Base-by-base conservation (phyloP, 2,888 invertebrate genomes). In the Hirtodrosophila duncani region DNA sequence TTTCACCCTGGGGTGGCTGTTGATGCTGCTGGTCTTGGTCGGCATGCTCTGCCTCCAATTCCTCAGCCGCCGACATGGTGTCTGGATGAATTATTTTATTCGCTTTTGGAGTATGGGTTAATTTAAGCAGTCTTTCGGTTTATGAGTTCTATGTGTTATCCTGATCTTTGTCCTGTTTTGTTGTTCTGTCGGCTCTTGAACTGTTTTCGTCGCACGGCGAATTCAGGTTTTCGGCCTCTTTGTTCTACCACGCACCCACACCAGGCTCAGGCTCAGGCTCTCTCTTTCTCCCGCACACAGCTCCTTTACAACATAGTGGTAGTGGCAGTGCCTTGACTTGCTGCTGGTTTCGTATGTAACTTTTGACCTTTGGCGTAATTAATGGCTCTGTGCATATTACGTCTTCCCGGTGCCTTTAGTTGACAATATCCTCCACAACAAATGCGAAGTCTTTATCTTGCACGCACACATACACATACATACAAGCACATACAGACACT, bases 291-390 rank as follows among this genome's bases (percentile, higher is more conserved):
- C 39, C 24, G 26, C 24, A 10, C 37, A 18, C 29, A 20, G 36
- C 21, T 48, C 34, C 27, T 34, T 31, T 43, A 51, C 37, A 30
- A 24, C 50, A 49, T 49, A 8, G 34, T 21, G 18, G n/a, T 31
- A n/a, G 11, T 18, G 21, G 20, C 27, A n/a, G 34, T 16, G 17
- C 20, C 30, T 27, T 29, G 5, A 21, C 42, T 23, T 18, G 6
- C 29, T 17, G 21, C 24, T 39, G 21, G 31, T 46, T 42, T 38
- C 27, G 17, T 29, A 51, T 31, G 63, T 70, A 79, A 60, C 77
- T 58, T 79, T 56, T 75, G 80, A 74, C 72, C 80, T 74, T 75
- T 43, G 34, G 33, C 61, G 60, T 67, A 71, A 62, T 75, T 79
- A 71, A 64, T 75, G 61, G 53, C 52, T 63, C 50, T 68, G 67